Base-by-base conservation (phyloP, 35 echinoderm and acorn worm genomes). In the Eucidaris tribuloides region DNA sequence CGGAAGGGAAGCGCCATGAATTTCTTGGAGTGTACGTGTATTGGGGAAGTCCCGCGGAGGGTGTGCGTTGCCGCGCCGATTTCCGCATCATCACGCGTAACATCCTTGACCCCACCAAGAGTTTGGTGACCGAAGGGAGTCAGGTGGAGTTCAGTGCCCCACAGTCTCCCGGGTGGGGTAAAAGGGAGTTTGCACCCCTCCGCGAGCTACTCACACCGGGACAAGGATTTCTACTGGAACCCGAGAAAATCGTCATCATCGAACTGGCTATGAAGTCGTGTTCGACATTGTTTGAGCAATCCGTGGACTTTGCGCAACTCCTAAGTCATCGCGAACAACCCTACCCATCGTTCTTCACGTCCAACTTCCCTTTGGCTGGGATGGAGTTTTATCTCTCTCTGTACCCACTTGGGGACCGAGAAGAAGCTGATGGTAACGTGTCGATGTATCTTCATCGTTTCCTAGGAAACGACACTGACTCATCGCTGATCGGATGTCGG, bases 401-500 rank as follows among this genome's bases (percentile, higher is more conserved):
- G 6, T 97, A 97, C 41, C 94, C 94, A 0, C 82, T 91, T 2
- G 94, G 94, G 28, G 94, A 97, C 62, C 89, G 94, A 25, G 83
- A 91, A 80, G 89, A 97, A 83, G 94, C 94, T 0, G 81, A 85
- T 7, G 80, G 85, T 11, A 76, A 92, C 50, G 94, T 92, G 22
- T 97, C 94, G 28, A 97, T 97, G 83, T 97, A 97, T 68, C 89
- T 97, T 20, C 94, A 97, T 46, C 89, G 94, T 46, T 92, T 88
- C 62, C 59, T 89, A 43, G 77, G 82, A 46, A 89, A 86, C 50
- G 81, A 88, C 22, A 64, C 71, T 6, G 77, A 88, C 35, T 81
- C 89, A n/a, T 84, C 85, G 46, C 77, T 89, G 13, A 29, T 97
- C 2, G 89, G 94, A 57, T 97, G 94, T 76, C 59, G 94, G 37